Evolutionary conservation across 2,888 invertebrate genomes (phyloP), one percentile per base, ranked within the genome.

Genomic region (Platerodrilus igneus): DNA sequence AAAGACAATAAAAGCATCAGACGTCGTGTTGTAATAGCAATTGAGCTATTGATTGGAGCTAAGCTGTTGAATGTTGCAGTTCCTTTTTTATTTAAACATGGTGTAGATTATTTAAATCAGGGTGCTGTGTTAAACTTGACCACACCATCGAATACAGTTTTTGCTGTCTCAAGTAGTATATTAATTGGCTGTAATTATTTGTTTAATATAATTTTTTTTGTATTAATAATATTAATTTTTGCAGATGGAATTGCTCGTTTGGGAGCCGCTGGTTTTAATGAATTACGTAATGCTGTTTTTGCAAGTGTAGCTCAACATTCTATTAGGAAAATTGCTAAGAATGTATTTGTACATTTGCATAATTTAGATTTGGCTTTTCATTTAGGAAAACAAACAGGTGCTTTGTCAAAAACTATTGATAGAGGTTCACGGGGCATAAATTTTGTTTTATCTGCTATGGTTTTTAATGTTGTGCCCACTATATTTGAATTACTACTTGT

Each of bases 281-380:
- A 99, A 72, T 68, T 99, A 10, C 73, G 97, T 19, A 99, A 97
- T 73, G 97, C 97, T 1, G 93, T 99, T 27, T 99, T 99, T 72
- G 95, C 95, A 2, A 86, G 82, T 64, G 99, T 99, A 4, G 95
- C 99, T 0, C 97, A 99, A 63, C 87, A 91, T 69, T 97, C 97
- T 10, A 95, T 99, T 51, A 75, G 97, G 31, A 81, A 81, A 67
- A 86, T 99, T 42, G 94, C 97, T 1, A 85, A 82, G 64, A 93
- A 93, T 66, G 95, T 99, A 18, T 99, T 99, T 68, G 71, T 84
- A 15, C 99, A 99, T 70, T 74, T 99, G 36, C 99, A 99, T 68
- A 86, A 85, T 59, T 72, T 99, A 51, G 97, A 97, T 70, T 75
- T 99, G 44, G 77, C 83, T 46, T 99, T 97, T 70, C 99, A 99